Base-by-base conservation (phyloP, 2,797 vertebrate species). In the Acropternis orthonyx region DNA sequence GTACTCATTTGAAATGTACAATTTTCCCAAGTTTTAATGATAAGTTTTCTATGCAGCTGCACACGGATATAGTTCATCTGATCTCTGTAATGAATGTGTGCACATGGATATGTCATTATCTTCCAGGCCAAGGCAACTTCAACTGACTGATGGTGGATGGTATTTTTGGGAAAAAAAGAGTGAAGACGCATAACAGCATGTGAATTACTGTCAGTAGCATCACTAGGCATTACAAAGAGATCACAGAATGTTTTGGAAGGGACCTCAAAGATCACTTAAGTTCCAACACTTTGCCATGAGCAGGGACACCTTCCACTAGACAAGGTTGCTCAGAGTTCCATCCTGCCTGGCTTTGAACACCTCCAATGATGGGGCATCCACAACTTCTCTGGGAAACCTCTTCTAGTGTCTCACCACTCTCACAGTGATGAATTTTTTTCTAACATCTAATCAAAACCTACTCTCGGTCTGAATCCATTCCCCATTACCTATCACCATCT, bases 131-230 rank as follows among this genome's bases (percentile, higher is more conserved):
- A 26, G 36, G 23, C 65, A 84, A 27, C 46, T 41, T 63, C 56
- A 62, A 11, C 13, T 82, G 61, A 55, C 4, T 32, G 23, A 37
- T 17, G 13, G 13, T 39, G 26, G 7, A 6, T 75, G 37, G 27
- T 14, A 10, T 34, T 11, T 12, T 39, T 3, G 13, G 6, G 4
- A 1, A 4, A 4, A 4, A 3, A 30, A 19, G 28, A 18, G 6
- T 0, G 0, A 9, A 4, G 23, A 68, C 15, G 62, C 48, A 56
- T n/a, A 51, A 48, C 5, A 71, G 39, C 52, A 67, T 15, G 36
- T 67, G 68, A 17, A 44, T 28, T 54, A 6, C 30, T 34, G 9
- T 32, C 13, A 65, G 4, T 5, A 54, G 10, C n/a, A 73, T 65
- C 69, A 72, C 21, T 36, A 75, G 43, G 8, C 28, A 61, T 44